phyloP scores from a whole-genome alignment of 2,888 invertebrate genomes.

The Lottia scabra region DNA sequence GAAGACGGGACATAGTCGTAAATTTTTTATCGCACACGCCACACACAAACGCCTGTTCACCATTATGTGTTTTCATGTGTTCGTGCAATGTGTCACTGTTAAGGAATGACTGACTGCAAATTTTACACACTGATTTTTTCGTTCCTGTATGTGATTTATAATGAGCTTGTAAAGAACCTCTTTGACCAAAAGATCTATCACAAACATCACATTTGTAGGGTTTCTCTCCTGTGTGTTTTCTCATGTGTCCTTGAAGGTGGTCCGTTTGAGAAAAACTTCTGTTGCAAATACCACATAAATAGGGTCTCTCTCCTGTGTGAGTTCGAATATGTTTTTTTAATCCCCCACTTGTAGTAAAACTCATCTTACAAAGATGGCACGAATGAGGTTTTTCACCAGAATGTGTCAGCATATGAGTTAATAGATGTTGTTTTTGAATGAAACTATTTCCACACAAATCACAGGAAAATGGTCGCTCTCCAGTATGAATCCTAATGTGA shows the following conservation, averaged over 20 bases:
- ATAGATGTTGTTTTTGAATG: not conserved
- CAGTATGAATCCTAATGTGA: not conserved
- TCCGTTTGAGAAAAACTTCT: not conserved
- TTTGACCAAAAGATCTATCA: not conserved
- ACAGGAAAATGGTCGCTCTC: not conserved
- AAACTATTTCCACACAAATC: not conserved
- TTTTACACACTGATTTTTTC: not conserved
- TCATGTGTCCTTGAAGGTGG: not conserved
- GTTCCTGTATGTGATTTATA: not conserved
- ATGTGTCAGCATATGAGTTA: not conserved
- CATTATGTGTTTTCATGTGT: not conserved
- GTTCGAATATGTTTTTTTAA: not conserved
- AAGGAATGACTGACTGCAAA: not conserved
- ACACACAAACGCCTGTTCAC: not conserved
- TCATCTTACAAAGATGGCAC: not conserved
- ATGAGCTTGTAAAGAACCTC: not conserved
- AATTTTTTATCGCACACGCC: not conserved
- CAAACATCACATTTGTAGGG: not conserved
- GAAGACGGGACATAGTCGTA: not conserved
- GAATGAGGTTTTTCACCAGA: not conserved
- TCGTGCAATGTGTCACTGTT: not conserved
- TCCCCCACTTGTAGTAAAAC: not conserved
- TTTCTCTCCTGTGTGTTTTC: not conserved
- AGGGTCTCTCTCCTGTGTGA: not conserved
- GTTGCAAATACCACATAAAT: not conserved